Base-by-base conservation (phyloP, 2,888 invertebrate genomes). In the Orthonevra nobilis region DNA sequence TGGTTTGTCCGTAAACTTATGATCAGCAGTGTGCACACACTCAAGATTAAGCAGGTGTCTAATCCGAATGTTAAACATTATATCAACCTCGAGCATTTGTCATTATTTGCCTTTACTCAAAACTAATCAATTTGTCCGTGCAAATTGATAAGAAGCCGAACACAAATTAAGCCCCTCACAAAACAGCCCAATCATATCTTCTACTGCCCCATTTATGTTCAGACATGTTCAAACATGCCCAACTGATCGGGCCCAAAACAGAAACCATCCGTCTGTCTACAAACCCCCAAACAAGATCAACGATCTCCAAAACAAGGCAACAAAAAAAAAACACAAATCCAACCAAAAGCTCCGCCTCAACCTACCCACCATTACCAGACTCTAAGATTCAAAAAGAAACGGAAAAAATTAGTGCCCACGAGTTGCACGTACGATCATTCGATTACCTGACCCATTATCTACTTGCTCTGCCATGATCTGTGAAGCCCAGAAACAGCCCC, bases 391-490 rank as follows among this genome's bases (percentile, higher is more conserved):
- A 9, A 15, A 38, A 48, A 12, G 17, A 12, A 38, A 64, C 17
- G 19, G 34, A 48, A 50, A 66, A 34, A 56, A 28, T 20, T 3
- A 42, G 34, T 66, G 34, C 46, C 73, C 79, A 79, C 79, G 73
- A 79, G 73, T 73, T 79, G 61, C 79, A 79, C 79, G 79, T 79
- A 79, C 66, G 66, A 79, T 79, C 73, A 79, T 79, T 79, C 79
- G 79, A 79, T 79, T 79, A 79, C 79, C 79, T 73, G 79, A 73
- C 79, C 79, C 73, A 79, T 79, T 79, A 79, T 73, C 79, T 73
- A 50, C 79, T 68, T 66, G 73, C 61, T 68, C 38, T 48, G 50
- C 36, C 73, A 66, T 73, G 66, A 79, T 79, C 73, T 68, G 42
- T 26, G n/a, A n/a, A n/a, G n/a, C n/a, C n/a, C 10, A 20, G 50